Evolutionary conservation across 2,888 invertebrate species (phyloP).

Genomic region (Drosophila fulvimacula): DNA sequence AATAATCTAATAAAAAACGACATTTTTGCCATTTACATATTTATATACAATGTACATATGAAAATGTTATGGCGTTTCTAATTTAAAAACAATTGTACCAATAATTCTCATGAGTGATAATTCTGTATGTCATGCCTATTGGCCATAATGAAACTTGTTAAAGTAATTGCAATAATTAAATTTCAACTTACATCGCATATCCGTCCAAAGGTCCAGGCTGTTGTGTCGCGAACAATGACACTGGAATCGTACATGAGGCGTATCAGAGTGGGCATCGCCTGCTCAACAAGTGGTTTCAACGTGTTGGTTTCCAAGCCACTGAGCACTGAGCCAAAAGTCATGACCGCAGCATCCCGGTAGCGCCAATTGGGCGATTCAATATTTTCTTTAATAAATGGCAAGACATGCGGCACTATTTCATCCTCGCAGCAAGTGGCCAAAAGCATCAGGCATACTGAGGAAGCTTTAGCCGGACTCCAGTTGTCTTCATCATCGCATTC

Average conservation of each 20-base stretch:
- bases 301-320: constrained; percentile 95
- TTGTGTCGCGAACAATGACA: constrained; percentile 97
- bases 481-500: constrained; percentile 99
- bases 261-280: constrained; percentile 98
- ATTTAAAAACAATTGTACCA: no score
- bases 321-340: constrained; percentile 98
- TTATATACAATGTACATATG: neutral
- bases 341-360: constrained; percentile 97
- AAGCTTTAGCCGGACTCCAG: constrained; percentile 99
- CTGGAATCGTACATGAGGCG: constrained; percentile 96
- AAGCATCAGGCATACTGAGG: constrained; percentile 99
- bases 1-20: constrained; percentile 86
- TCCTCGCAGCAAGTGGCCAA: constrained; percentile 98
- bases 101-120: no score
- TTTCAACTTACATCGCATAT: constrained; percentile 92
- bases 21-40: neutral
- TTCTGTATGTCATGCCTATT: no score
- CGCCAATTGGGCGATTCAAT: constrained; percentile 97
- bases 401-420: constrained; percentile 96
- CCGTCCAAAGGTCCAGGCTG: constrained; percentile 99
- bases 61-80: no score
- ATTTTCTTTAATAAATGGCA: constrained; percentile 98
- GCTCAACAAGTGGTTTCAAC: constrained; percentile 96
- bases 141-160: no score
- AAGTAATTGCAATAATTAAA: neutral